A percentile compares a stretch with the other conserved stretches of the same genome.
phyloP scores from a whole-genome alignment of 2,797 vertebrate genomes.

The Morus bassanus region DNA sequence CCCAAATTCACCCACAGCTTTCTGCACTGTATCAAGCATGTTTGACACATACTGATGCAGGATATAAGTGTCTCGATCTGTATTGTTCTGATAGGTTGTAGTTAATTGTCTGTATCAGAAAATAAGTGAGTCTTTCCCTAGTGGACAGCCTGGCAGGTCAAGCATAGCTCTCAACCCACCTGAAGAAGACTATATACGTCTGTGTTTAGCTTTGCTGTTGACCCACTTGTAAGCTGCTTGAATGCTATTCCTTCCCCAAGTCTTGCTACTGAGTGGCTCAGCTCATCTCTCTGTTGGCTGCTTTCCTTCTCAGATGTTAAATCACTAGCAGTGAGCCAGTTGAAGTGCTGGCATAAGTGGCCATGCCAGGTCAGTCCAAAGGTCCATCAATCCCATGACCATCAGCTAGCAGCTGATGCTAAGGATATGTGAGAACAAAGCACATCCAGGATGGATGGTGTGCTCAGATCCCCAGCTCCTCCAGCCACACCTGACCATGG shows the following conservation, averaged over 20 bases:
- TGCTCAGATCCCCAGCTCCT: neutral
- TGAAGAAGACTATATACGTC: neutral
- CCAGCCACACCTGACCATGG: neutral
- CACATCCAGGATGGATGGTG: neutral
- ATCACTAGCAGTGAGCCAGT: neutral
- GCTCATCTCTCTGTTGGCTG: neutral
- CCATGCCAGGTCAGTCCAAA: neutral
- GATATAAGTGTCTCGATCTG: neutral
- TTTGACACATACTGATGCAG: neutral
- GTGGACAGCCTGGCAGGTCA: neutral
- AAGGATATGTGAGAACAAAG: neutral
- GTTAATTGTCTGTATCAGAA: neutral
- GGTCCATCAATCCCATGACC: neutral
- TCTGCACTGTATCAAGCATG: neutral
- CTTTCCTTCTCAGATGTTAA: neutral
- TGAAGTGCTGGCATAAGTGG: neutral
- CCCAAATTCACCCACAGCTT: neutral
- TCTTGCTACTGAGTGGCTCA: neutral
- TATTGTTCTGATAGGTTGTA: neutral
- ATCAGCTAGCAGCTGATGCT: neutral
- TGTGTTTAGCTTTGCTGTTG: neutral
- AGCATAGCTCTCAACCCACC: neutral
- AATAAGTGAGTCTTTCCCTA: neutral
- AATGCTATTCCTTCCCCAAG: neutral
- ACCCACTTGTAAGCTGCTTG: neutral